A percentile compares a stretch with the other conserved stretches of the same genome.
phyloP scores from a whole-genome alignment of 2,888 invertebrate species.

The Latrodectus hesperus region DNA sequence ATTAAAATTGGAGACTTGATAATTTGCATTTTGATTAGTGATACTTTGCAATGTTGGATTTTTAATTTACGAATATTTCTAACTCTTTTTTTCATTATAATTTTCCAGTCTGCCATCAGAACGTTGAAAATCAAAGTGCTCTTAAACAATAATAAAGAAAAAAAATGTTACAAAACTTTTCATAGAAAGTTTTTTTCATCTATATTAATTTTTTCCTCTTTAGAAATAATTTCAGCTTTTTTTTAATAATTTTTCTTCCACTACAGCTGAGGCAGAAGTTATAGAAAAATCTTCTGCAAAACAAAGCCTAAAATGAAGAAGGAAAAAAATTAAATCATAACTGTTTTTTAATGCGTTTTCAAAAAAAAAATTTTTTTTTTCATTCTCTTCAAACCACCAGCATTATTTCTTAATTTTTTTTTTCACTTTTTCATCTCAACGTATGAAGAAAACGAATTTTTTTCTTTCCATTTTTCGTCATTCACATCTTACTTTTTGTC shows the following conservation, averaged over 20 bases:
- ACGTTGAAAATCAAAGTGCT: neutral
- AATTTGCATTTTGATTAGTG: slow-evolving; percentile 69
- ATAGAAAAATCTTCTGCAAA: slow-evolving; percentile 60
- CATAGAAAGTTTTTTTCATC: slow-evolving; percentile 57
- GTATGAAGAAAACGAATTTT: slow-evolving; percentile 20
- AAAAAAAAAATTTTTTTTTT: slow-evolving; percentile 24
- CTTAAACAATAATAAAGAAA: slow-evolving; percentile 21
- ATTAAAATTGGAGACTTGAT: slow-evolving; percentile 61
- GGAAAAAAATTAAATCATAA: slow-evolving; percentile 57
- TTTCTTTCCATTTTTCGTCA: slow-evolving; percentile 7
- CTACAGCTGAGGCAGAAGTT: neutral
- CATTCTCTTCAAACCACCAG: slow-evolving; percentile 22
- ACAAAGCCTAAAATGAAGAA: slow-evolving; percentile 41
- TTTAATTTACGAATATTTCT: slow-evolving; percentile 58
- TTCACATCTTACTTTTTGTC: slow-evolving; percentile 65
- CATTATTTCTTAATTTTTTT: slow-evolving; percentile 36
- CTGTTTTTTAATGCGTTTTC: slow-evolving; percentile 68
- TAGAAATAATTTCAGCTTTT: slow-evolving; percentile 6
- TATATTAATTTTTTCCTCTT: slow-evolving; percentile 56
- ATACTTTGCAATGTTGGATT: slow-evolving; percentile 40
- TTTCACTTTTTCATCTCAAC: slow-evolving; percentile 10
- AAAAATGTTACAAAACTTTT: slow-evolving; percentile 18
- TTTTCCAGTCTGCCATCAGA: slow-evolving; percentile 10
- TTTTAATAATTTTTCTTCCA: slow-evolving; percentile 24
- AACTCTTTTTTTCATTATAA: slow-evolving; percentile 18